Conservation (phyloP, 2,797 vertebrate species). For the Lepilemur septentrionalis region DNA sequence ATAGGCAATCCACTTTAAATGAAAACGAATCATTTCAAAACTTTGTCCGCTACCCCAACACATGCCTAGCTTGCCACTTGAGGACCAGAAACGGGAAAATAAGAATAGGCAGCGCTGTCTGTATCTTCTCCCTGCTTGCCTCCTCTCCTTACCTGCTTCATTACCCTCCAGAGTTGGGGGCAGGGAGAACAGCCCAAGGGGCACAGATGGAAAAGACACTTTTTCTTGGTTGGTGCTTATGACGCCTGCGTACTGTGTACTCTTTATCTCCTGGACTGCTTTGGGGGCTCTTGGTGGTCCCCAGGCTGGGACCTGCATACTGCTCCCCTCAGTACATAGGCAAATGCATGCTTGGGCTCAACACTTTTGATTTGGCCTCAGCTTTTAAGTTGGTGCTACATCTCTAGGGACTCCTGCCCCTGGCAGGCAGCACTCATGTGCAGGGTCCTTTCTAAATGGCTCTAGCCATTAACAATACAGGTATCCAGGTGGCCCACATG, state of each 20-base stretch:
- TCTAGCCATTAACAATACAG: background rate
- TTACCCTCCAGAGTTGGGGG: background rate
- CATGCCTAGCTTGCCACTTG: background rate
- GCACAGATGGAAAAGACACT: background rate
- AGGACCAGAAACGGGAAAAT: background rate
- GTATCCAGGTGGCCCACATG: background rate
- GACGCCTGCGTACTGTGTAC: background rate
- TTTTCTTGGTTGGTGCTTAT: background rate
- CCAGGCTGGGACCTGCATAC: background rate
- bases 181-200: background rate
- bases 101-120: no score
- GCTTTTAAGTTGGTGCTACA: background rate
- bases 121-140: background rate
- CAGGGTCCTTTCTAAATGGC: background rate
- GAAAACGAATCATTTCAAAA: conserved; percentile 27
- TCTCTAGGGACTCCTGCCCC: background rate
- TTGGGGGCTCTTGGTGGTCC: background rate
- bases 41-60: background rate
- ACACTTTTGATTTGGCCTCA: background rate
- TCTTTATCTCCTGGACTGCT: background rate
- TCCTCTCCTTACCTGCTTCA: background rate
- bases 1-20: conserved; percentile 21
- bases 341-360: background rate
- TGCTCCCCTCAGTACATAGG: background rate
- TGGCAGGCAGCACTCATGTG: background rate